phyloP scores from a whole-genome alignment of 2,888 invertebrate genomes.

The Chouioia cunea region DNA sequence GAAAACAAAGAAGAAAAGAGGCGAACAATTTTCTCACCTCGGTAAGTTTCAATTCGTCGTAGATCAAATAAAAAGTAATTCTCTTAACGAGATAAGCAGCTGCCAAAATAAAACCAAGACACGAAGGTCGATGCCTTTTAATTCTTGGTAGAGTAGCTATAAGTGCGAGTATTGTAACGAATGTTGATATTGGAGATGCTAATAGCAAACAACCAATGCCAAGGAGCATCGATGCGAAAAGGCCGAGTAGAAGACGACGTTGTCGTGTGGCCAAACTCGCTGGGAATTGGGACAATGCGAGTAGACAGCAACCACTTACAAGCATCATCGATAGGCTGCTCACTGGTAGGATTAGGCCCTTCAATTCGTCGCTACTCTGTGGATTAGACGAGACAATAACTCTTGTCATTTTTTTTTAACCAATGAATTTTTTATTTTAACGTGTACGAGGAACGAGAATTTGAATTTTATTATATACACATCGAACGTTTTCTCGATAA shows the following conservation, averaged over 20 bases:
- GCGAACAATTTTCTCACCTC: slow-evolving; percentile 23
- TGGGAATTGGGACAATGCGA: slow-evolving; percentile 69
- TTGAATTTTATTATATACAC: too few relatives aligned
- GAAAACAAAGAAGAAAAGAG: not conserved
- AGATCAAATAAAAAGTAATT: slow-evolving; percentile 36
- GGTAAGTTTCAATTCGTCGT: slow-evolving; percentile 15
- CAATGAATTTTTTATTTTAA: too few relatives aligned
- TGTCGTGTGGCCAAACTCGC: slow-evolving; percentile 56
- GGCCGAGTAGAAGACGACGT: slow-evolving; percentile 66
- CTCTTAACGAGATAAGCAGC: slow-evolving; percentile 53
- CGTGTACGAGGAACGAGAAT: too few relatives aligned
- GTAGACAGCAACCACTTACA: slow-evolving; percentile 74
- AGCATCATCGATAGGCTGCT: slow-evolving; percentile 73
- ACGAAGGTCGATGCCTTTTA: slow-evolving; percentile 54
- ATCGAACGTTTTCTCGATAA: too few relatives aligned
- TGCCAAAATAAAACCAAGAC: slow-evolving; percentile 56
- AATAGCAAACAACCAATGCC: slow-evolving; percentile 65
- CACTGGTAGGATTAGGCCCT: slow-evolving; percentile 57
- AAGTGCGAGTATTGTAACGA: slow-evolving; percentile 77
- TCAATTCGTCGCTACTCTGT: too few relatives aligned
- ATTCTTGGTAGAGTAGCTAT: slow-evolving; percentile 74
- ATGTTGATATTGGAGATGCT: slow-evolving; percentile 79
- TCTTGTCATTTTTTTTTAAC: too few relatives aligned
- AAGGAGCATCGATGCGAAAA: slow-evolving; percentile 73
- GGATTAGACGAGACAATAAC: too few relatives aligned